phyloP scores from a whole-genome alignment of 2,113 vertebrate genomes.

The Strix aluco region DNA sequence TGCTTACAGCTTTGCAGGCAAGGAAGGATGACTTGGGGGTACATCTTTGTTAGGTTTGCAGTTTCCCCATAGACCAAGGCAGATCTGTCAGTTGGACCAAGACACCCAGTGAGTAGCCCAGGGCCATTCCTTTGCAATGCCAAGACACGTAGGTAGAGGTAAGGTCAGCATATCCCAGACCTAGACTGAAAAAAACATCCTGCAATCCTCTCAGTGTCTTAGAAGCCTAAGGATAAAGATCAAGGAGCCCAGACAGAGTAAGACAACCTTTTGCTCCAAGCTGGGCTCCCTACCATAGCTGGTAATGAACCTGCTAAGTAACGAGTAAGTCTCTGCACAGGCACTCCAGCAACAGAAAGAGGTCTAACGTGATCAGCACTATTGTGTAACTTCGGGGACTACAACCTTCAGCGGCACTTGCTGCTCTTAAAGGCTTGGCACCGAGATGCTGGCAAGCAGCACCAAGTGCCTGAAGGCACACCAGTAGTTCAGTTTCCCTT shows the following conservation, averaged over 20 bases:
- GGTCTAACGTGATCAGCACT: not conserved
- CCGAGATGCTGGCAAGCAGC: not conserved
- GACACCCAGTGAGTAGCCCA: not conserved
- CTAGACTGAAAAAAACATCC: not conserved
- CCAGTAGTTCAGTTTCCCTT: not conserved
- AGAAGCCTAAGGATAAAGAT: conserved; percentile 52
- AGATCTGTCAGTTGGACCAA: not conserved
- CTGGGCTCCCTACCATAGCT: not conserved
- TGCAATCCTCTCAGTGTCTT: conserved; percentile 56
- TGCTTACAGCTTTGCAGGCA: not conserved
- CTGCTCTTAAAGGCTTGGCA: not conserved
- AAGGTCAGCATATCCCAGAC: not conserved
- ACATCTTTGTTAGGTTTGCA: not conserved
- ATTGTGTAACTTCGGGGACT: not conserved
- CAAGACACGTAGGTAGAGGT: not conserved
- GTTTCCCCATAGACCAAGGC: not conserved
- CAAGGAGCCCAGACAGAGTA: not conserved
- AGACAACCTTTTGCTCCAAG: not conserved
- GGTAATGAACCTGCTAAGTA: not conserved
- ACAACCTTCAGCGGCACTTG: not conserved
- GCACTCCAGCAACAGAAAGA: not conserved
- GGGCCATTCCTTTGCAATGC: not conserved
- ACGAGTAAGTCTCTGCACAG: not conserved
- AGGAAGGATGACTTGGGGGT: not conserved
- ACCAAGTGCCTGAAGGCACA: not conserved